Evolutionary conservation across 2,113 vertebrate species (phyloP), one percentile per base, ranked within the genome.

Genomic region (Agelaius tricolor): DNA sequence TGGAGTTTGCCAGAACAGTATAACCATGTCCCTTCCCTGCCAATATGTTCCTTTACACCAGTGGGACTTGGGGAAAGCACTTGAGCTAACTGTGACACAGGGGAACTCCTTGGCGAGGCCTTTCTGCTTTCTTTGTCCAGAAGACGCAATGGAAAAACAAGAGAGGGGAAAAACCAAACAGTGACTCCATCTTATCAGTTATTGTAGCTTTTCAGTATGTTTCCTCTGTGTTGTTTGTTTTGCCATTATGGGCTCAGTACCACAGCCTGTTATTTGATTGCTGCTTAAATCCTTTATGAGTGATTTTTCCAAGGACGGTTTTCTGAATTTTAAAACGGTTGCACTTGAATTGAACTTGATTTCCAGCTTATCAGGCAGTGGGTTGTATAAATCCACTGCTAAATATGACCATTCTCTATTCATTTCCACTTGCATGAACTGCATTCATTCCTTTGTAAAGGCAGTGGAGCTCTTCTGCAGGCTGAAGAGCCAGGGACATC

Each of bases 1-100:
- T 96, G 94, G 94, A 97, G 95, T 49, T 93, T 96, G 90, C 90
- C 94, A 95, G 93, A 91, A 85, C 24, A 67, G 78, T 91, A 80
- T 43, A 80, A 90, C 94, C 78, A 44, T 37, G 63, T 96, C 72
- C 63, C 72, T 93, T 95, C 59, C 65, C 84, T 71, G 63, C 55
- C 87, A 95, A 93, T 96, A 95, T 96, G 94, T 95, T 93, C 72
- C 52, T 77, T 83, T 91, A 84, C 57, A 62, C 90, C 87, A 49
- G 58, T 77, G 95, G 93, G 93, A 96, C 85, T 74, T 86, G 35
- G 55, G 47, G 76, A 95, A 94, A 87, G 71, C 75, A 57, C 51
- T 95, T 76, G 91, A 92, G 88, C 91, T 95, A 90, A 91, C 94
- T 85, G 14, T 94, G 67, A 89, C 94, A 73, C 93, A 62, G 30